Evolutionary conservation across 2,888 invertebrate species (phyloP).

Genomic region (Nycteola revayana): DNA sequence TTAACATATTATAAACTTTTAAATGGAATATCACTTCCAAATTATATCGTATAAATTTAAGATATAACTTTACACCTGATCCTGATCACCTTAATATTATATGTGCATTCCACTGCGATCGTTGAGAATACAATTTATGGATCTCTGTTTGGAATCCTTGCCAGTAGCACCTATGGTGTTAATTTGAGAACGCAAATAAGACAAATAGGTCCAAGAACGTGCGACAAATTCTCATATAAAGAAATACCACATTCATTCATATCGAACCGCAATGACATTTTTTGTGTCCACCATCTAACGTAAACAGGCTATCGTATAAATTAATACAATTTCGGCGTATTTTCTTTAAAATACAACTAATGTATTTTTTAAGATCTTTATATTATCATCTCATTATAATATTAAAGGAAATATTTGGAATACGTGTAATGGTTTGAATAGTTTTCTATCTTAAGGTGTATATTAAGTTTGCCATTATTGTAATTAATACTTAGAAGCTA

Average conservation of each 20-base stretch:
- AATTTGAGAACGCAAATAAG: constrained; percentile 15
- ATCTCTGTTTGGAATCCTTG: constrained; percentile 4
- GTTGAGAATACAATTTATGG: constrained; percentile 11
- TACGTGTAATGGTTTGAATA: too few relatives aligned
- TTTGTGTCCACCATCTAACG: constrained; percentile 17
- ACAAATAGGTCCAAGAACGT: constrained; percentile 17
- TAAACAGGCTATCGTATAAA: constrained; percentile 15
- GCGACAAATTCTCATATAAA: constrained; percentile 19
- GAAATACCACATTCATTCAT: constrained; percentile 30
- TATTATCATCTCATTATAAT: too few relatives aligned
- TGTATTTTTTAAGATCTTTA: too few relatives aligned
- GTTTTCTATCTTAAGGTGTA: constrained; percentile 6
- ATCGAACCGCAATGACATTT: constrained; percentile 22
- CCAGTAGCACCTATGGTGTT: constrained; percentile 6
- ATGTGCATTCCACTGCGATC: too few relatives aligned
- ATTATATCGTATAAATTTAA: too few relatives aligned
- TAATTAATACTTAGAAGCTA: too few relatives aligned
- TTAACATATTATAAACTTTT: too few relatives aligned
- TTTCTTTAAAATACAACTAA: constrained; percentile 25
- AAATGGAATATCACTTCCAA: too few relatives aligned
- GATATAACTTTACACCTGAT: too few relatives aligned
- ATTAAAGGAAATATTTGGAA: too few relatives aligned
- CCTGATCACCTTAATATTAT: too few relatives aligned
- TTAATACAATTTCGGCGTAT: constrained; percentile 15
- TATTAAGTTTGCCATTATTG: too few relatives aligned